Conservation (phyloP, 2,113 vertebrate species). For the Macquaria ambigua region DNA sequence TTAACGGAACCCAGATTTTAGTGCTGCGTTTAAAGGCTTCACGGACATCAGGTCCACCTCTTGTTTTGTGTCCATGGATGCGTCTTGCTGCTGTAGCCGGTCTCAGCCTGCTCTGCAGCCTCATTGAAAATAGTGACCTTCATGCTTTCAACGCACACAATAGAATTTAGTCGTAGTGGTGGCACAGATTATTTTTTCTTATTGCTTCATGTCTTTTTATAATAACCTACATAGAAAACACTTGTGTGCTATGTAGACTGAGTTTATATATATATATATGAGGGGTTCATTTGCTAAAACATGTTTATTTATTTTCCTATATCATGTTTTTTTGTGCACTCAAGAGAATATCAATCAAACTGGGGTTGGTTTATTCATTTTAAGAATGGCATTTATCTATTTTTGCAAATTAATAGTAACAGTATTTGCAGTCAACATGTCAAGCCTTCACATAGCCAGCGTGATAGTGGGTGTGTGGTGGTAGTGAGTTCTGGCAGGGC, state of each 20-base stretch:
- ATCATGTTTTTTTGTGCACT: too few species aligned
- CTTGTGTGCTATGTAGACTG: not conserved
- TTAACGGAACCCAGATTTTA: not conserved
- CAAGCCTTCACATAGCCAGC: not conserved
- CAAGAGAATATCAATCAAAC: too few species aligned
- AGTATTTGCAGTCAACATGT: slow-evolving; percentile 20
- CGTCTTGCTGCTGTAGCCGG: slow-evolving; percentile 66
- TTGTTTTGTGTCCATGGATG: slow-evolving; percentile 54
- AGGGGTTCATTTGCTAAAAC: too few species aligned
- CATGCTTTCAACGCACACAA: slow-evolving; percentile 15
- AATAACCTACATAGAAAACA: not conserved
- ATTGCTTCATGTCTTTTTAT: not conserved
- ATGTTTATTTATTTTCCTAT: too few species aligned
- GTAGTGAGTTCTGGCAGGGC: not conserved
- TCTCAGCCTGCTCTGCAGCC: slow-evolving; percentile 65
- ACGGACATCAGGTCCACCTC: slow-evolving; percentile 52
- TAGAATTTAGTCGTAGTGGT: not conserved
- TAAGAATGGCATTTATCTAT: too few species aligned
- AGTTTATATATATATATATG: not conserved
- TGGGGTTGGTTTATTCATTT: too few species aligned
- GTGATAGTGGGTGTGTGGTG: not conserved
- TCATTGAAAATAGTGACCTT: slow-evolving; percentile 51
- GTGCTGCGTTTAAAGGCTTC: slow-evolving; percentile 52
- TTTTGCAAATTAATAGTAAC: not conserved
- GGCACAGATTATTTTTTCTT: not conserved